phyloP scores from a whole-genome alignment of 2,797 vertebrate species.

The Xiphorhynchus erythropygius region DNA sequence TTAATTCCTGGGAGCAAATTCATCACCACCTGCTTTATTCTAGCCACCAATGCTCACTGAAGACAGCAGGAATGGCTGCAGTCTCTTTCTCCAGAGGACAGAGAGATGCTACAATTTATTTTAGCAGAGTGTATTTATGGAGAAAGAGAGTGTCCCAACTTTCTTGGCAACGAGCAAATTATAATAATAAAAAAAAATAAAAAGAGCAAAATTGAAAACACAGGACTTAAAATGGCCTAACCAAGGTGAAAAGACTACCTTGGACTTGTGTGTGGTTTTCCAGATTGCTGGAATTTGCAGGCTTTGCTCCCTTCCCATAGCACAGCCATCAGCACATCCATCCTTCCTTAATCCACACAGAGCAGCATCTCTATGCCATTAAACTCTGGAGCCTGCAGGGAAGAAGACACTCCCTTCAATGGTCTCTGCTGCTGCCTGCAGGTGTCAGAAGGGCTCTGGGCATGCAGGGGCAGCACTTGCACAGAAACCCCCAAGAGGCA shows the following conservation, averaged over 20 bases:
- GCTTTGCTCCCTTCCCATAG: neutral
- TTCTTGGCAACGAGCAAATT: neutral
- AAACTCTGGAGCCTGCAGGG: neutral
- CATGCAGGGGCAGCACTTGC: neutral
- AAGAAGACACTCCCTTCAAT: neutral
- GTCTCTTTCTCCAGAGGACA: neutral
- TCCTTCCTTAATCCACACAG: accelerated
- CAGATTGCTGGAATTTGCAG: neutral
- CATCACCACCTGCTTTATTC: neutral
- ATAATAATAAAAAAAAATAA: neutral
- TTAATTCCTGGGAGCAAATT: neutral
- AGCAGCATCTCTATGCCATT: neutral
- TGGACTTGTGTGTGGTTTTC: neutral
- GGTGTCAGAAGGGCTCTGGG: neutral
- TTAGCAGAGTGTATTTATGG: neutral
- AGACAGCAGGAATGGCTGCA: neutral
- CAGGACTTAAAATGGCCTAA: neutral
- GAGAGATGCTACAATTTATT: neutral
- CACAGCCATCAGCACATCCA: neutral
- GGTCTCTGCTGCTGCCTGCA: neutral
- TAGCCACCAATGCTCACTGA: neutral
- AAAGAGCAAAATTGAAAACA: neutral
- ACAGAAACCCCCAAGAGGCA: neutral
- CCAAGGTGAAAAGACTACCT: neutral
- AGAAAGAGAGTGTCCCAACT: neutral